Percentiles rank a stretch among this genome's conserved stretches.
Conservation (phyloP, 2,113 vertebrate genomes). For the Romanogobio albipinnatus region DNA sequence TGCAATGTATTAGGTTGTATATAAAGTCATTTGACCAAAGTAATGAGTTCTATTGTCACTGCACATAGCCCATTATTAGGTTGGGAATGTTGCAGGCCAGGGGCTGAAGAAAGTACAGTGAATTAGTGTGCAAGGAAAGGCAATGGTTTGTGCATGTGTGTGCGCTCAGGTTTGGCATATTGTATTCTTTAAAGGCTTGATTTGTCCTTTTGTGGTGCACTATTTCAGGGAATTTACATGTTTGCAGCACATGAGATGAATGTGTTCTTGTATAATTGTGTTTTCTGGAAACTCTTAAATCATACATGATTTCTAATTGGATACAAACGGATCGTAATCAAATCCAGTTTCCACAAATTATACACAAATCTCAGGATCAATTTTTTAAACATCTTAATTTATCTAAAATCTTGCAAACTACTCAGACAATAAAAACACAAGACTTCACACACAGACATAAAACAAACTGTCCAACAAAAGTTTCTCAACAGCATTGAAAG, state of each 20-base stretch:
- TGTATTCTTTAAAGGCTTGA: neutral
- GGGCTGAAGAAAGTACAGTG: conserved; percentile 45
- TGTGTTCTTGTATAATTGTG: no score
- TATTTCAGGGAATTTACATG: neutral
- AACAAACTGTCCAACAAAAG: neutral
- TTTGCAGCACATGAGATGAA: neutral
- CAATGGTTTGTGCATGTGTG: neutral
- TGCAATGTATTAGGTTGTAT: conserved; percentile 65
- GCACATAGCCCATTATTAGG: conserved; percentile 65
- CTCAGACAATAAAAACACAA: neutral
- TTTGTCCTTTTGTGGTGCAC: no score
- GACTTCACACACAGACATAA: neutral
- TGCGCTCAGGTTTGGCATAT: conserved; percentile 9
- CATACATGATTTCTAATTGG: no score
- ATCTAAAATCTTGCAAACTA: neutral
- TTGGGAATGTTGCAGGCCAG: conserved; percentile 65
- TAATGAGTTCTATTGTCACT: conserved; percentile 73
- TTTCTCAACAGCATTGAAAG: neutral
- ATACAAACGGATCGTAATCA: neutral
- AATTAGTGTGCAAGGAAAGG: neutral
- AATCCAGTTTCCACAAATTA: neutral
- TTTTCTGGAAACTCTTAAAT: no score
- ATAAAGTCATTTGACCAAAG: conserved; percentile 76
- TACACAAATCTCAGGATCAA: neutral
- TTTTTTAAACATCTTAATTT: neutral